Conservation (phyloP, 2,888 invertebrate genomes). For the Trissolcus brochymenae region DNA sequence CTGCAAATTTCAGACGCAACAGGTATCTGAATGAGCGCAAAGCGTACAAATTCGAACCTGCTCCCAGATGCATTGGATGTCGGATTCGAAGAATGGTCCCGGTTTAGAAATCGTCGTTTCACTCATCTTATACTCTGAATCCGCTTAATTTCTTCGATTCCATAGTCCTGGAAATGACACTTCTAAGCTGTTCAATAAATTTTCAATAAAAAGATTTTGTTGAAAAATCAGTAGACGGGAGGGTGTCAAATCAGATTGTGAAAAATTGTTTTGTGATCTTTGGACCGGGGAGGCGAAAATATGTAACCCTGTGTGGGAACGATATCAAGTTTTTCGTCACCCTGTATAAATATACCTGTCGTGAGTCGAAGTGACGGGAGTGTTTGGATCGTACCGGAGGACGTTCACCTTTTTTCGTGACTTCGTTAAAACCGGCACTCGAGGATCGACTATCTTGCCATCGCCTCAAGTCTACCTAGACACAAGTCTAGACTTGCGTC, state of each 20-base stretch:
- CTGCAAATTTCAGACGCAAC: slow-evolving; percentile 46
- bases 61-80: slow-evolving; percentile 25
- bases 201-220: too few species aligned
- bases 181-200: too few species aligned
- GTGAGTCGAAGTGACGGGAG: slow-evolving; percentile 65
- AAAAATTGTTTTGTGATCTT: neutral
- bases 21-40: slow-evolving; percentile 44
- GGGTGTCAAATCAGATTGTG: too few species aligned
- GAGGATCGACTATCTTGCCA: slow-evolving; percentile 42
- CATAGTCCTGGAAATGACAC: too few species aligned
- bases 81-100: neutral
- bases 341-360: slow-evolving; percentile 54
- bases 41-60: slow-evolving; percentile 20
- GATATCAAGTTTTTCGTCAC: slow-evolving; percentile 38
- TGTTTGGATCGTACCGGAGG: slow-evolving; percentile 69
- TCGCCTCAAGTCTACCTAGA: slow-evolving; percentile 37
- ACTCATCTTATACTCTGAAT: too few species aligned
- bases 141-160: too few species aligned
- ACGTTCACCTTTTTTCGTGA: slow-evolving; percentile 76
- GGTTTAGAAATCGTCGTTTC: slow-evolving; percentile 6
- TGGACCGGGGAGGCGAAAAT: neutral
- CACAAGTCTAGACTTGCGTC: slow-evolving; percentile 53
- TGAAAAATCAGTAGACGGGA: too few species aligned
- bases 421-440: slow-evolving; percentile 66
- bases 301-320: neutral